phyloP scores from a whole-genome alignment of 92 coral and sea anemone species.

The Virgularia gustaviana region DNA sequence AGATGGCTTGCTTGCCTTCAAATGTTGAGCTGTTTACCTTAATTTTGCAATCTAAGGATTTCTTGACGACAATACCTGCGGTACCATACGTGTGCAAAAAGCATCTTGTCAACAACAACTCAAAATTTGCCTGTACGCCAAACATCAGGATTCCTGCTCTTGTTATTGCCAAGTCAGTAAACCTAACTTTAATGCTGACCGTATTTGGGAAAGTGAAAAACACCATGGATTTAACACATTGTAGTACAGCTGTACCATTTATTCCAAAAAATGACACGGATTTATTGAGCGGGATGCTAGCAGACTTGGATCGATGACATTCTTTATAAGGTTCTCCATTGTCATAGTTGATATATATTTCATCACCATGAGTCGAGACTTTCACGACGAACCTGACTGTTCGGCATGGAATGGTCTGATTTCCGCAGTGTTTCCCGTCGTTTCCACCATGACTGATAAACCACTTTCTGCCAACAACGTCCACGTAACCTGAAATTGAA shows the following conservation, averaged over 20 bases:
- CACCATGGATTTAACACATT: background rate
- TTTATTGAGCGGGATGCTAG: background rate
- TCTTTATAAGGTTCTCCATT: conserved; percentile 13
- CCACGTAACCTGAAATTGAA: background rate
- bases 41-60: background rate
- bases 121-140: background rate
- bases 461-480: background rate
- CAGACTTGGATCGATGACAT: background rate
- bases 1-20: background rate
- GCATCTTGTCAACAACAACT: background rate
- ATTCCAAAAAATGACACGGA: background rate
- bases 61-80: background rate
- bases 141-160: background rate
- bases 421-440: background rate
- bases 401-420: conserved; percentile 16
- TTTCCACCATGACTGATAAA: too few relatives aligned
- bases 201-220: background rate
- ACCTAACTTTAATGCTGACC: background rate
- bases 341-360: background rate
- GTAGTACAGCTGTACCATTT: conserved; percentile 4
- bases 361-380: background rate
- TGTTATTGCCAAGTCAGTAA: background rate
- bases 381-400: conserved; percentile 5
- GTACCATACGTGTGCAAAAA: background rate
- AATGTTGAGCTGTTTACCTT: conserved; percentile 8